Evolutionary conservation across 1,140 invertebrate genomes (phyloP).

Genomic region (Fopius arisanus): DNA sequence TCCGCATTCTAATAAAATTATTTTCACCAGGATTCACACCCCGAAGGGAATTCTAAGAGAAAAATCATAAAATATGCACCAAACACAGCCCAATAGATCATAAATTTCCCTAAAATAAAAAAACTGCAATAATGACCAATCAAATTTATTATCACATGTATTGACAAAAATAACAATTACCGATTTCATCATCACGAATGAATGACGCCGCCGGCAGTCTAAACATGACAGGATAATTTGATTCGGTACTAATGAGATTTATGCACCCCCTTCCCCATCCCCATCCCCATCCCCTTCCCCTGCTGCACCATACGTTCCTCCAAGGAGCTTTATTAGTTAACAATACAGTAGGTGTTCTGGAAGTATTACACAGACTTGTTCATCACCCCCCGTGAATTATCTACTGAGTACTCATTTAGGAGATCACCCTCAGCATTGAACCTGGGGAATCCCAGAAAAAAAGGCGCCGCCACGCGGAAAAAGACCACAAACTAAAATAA

Average conservation of each 20-base stretch:
- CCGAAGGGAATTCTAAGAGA: too few species aligned
- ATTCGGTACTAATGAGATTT: neutral
- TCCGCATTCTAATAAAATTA: neutral
- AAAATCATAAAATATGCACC: too few species aligned
- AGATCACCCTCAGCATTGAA: neutral
- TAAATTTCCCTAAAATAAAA: too few species aligned
- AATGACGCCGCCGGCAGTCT: neutral
- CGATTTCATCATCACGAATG: too few species aligned
- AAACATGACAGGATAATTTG: neutral
- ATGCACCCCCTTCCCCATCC: slow-evolving; percentile 3
- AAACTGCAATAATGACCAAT: too few species aligned
- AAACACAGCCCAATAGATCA: too few species aligned
- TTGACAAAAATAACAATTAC: neutral
- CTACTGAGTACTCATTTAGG: neutral
- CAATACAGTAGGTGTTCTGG: neutral
- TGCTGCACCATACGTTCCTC: neutral
- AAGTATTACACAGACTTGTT: neutral
- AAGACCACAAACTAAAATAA: too few species aligned
- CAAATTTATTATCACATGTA: too few species aligned
- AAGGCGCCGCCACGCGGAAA: too few species aligned
- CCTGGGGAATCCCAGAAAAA: too few species aligned
- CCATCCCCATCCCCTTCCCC: too few species aligned
- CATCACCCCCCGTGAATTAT: neutral
- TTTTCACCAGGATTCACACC: slow-evolving; percentile 3
- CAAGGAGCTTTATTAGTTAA: neutral